Base-by-base conservation (phyloP, 30 jellyfish, hydroid and myxozoan genomes). In the Aurelia sp. region DNA sequence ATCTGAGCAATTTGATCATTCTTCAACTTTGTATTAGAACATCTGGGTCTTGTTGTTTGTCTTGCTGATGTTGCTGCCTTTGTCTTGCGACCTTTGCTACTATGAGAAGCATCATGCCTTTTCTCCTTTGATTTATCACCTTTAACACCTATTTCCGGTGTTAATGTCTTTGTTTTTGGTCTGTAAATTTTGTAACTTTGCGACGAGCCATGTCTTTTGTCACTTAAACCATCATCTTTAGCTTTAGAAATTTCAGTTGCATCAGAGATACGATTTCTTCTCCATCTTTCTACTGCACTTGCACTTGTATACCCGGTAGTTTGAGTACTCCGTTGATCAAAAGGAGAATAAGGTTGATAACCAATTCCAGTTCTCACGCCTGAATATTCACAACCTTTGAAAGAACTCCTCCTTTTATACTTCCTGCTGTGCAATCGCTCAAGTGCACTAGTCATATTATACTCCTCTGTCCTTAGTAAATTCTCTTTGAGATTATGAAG, bases 371-470 rank as follows among this genome's bases (percentile, higher is more conserved):
- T 40, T 63, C 41, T 33, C 22, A 31, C 80, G 38, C 60, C 66
- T 74, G 12, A 17, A 21, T 19, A 5, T 12, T 47, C 41, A 16
- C 0, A 8, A 18, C n/a, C 16, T 69, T 69, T 41, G 18, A 4
- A 40, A 18, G 20, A 40, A 27, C 35, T 9, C 16, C 62, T 16
- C 35, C 80, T 33, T 35, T 74, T 40, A 20, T 62, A 13, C 50
- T 47, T 63, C 30, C 66, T 78, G 80, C 68, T 62, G 50, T 78
- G 60, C 19, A 78, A 55, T 16, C 89, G 55, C 40, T 74, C 89
- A 2, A 78, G 38, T 12, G 89, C 89, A 64, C 69, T 63, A 8
- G 51, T 78, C 67, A 63, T 21, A 13, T 78, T 78, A n/a, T 40
- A 55, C 35, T 53, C 60, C 58, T 78, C 89, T 6, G 52, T 38